Base-by-base conservation (phyloP, 2,888 invertebrate genomes). In the Lepidonotus clava region DNA sequence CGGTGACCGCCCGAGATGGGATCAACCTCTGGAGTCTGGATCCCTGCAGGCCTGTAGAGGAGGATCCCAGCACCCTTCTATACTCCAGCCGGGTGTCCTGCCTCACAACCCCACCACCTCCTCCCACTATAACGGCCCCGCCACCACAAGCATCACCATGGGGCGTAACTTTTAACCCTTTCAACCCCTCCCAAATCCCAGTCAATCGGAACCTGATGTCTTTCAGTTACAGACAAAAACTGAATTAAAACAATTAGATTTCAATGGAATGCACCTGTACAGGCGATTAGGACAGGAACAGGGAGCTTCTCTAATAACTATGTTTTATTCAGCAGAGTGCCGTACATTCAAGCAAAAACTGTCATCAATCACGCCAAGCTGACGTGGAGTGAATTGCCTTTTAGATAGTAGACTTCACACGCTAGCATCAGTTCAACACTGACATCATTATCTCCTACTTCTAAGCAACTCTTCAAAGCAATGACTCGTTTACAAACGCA, bases 1-100 rank as follows among this genome's bases (percentile, higher is more conserved):
- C 38, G 71, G 71, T 71, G 36, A 71, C 36, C 38, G 24, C 71
- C 71, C 38, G 36, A 71, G 71, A 71, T 38, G 71, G 38, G 71
- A 71, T 71, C 71, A 71, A 71, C 71, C 36, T 36, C 71, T 21
- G 71, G 71, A 38, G n/a, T 38, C 36, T 38, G 36, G n/a, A 34
- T 71, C 71, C 11, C 71, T 71, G n/a, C 34, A 34, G 14, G 61
- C 11, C n/a, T 61, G 28, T 28, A 32, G 61, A 5, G 61, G 28
- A 61, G 11, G 56, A 56, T 24, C 11, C 28, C 61, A 28, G 4
- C 56, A 11, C 56, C 14, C 14, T n/a, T 32, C 61, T 32, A 1
- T 61, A 24, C 61, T 61, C 56, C 56, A 56, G 11, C 56, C 24
- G 28, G 28, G 11, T 24, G 11, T 11, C 61, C 61, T 28, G 11